Evolutionary conservation across 1,140 invertebrate genomes (phyloP).

Genomic region (Oryctes rhinoceros): DNA sequence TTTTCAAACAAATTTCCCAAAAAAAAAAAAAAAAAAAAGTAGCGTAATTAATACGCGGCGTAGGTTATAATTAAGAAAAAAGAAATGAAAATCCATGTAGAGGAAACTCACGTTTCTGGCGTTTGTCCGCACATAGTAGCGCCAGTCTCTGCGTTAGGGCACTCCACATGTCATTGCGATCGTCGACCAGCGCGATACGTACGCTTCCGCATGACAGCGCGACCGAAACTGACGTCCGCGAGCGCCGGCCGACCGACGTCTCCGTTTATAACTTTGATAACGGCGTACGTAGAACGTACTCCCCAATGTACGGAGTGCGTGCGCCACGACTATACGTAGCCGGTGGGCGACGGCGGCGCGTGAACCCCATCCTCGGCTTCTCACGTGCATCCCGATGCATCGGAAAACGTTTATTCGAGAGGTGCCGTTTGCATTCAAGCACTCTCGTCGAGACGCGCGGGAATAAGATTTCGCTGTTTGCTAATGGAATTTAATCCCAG

Average conservation of each 20-base stretch:
- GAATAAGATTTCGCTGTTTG: not conserved
- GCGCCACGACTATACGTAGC: not conserved
- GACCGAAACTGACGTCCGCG: constrained; percentile 45
- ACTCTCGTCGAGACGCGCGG: too few species aligned
- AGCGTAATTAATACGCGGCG: too few species aligned
- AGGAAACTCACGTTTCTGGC: constrained; percentile 47
- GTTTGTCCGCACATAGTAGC: constrained; percentile 46
- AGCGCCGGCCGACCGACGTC: constrained; percentile 14
- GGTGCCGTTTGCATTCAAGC: too few species aligned
- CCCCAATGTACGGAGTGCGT: constrained; percentile 41
- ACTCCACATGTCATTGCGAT: constrained; percentile 52
- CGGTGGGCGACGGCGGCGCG: not conserved
- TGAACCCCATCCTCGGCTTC: not conserved
- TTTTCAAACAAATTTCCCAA: too few species aligned
- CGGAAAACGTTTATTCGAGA: too few species aligned
- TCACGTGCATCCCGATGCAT: too few species aligned
- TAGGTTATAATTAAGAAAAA: too few species aligned
- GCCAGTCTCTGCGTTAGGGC: constrained; percentile 47
- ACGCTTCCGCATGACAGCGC: constrained; percentile 45
- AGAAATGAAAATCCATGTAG: too few species aligned
- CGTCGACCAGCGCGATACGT: constrained; percentile 22
- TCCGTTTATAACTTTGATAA: constrained; percentile 45
- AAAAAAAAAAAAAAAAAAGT: too few species aligned
- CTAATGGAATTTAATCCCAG: not conserved
- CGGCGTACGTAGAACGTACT: not conserved